phyloP scores from a whole-genome alignment of 2,888 invertebrate species.

The Ryuthela nishihirai region DNA sequence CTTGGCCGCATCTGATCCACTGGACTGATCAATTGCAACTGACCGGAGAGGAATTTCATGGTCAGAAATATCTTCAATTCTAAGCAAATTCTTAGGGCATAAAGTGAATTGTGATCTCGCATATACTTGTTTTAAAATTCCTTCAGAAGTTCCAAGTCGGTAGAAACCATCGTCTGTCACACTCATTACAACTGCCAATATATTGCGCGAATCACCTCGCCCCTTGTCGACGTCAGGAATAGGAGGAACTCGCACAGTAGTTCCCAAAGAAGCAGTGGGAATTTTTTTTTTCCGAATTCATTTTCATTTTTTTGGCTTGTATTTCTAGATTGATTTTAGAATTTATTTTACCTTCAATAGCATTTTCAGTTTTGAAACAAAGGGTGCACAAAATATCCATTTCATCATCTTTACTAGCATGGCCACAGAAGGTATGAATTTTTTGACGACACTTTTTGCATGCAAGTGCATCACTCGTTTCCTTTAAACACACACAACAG shows the following conservation, averaged over 20 bases:
- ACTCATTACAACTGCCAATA: slow-evolving; percentile 10
- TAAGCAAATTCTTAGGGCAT: slow-evolving; percentile 4
- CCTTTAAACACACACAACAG: too few species aligned
- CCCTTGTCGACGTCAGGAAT: too few species aligned
- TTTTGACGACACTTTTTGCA: neutral
- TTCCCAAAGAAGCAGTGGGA: too few species aligned
- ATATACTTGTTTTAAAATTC: slow-evolving; percentile 6
- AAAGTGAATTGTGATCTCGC: slow-evolving; percentile 1
- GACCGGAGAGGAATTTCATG: neutral
- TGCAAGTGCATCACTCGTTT: too few species aligned
- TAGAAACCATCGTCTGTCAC: slow-evolving; percentile 8
- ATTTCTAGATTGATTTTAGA: neutral
- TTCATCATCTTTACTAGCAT: slow-evolving; percentile 3
- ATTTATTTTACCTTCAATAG: slow-evolving; percentile 2
- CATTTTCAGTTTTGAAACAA: slow-evolving; percentile 1
- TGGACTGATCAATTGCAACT: too few species aligned
- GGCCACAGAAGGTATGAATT: slow-evolving; percentile 1
- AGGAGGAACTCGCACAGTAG: slow-evolving; percentile 3
- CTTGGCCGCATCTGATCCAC: too few species aligned
- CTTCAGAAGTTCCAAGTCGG: slow-evolving; percentile 5
- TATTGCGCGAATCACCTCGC: slow-evolving; percentile 1
- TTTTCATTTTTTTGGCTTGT: slow-evolving; percentile 3
- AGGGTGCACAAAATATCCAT: slow-evolving; percentile 7
- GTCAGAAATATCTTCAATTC: slow-evolving; percentile 10
- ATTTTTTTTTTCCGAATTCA: too few species aligned